Percentiles rank a stretch among this genome's conserved stretches.
Conservation (phyloP, 2,797 vertebrate species). For the Sylvia borin region DNA sequence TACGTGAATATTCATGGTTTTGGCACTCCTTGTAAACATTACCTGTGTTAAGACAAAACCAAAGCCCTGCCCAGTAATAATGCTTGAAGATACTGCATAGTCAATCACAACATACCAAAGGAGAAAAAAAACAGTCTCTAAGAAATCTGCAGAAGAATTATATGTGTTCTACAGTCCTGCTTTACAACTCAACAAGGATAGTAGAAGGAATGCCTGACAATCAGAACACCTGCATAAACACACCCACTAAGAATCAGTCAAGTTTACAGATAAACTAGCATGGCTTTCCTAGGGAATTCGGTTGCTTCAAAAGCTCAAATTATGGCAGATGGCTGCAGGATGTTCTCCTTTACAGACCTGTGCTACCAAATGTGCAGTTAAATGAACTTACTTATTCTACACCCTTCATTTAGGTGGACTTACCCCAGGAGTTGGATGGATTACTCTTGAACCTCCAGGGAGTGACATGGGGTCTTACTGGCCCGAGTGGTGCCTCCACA, state of each 20-base stretch:
- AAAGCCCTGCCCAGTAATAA: neutral
- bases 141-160: neutral
- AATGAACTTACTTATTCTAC: neutral
- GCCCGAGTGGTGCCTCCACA: fast-evolving
- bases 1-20: neutral
- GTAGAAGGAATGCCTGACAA: neutral
- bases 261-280: neutral
- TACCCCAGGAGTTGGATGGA: neutral
- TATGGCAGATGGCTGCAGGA: neutral
- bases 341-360: neutral
- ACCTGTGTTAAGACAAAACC: neutral
- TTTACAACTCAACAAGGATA: neutral
- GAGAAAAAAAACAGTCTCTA: neutral
- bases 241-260: neutral
- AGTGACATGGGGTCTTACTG: fast-evolving
- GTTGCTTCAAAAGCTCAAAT: neutral
- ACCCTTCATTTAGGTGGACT: neutral
- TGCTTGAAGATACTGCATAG: neutral
- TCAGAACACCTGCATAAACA: neutral
- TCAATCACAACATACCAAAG: neutral
- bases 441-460: neutral
- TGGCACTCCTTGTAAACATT: neutral
- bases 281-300: neutral
- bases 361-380: neutral
- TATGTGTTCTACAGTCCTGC: neutral